Evolutionary conservation across 1,140 invertebrate genomes (phyloP), one percentile per base, ranked within the genome.

Genomic region (Tetranychus urticae): DNA sequence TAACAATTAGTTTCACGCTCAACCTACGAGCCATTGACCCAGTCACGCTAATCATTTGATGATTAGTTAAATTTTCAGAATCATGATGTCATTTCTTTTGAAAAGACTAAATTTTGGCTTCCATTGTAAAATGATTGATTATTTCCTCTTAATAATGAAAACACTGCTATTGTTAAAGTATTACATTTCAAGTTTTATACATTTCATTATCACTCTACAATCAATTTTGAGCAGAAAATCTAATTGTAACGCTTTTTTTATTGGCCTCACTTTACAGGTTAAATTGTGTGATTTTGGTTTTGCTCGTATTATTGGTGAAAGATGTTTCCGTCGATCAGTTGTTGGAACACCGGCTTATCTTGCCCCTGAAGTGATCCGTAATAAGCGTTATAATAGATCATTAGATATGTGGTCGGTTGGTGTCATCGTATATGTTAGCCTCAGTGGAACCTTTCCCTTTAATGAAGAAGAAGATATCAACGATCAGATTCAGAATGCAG

Each of bases 331-430:
- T 23, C 78, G 91, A 66, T 94, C 89, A 47, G 91, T 99, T 36
- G 94, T 99, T 14, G 94, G 94, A 62, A 99, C 94, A 0, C 94
- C 94, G 10, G 94, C 93, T 3, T 98, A 98, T 64, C 64, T 74
- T 85, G 93, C 94, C n/a, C 93, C 94, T 1, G 91, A 97, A 76
- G 94, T 98, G 1, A 75, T 98, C 23, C 80, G 92, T 60, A 97
- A 97, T 72, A 97, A 97, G 75, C 90, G 93, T 12, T 99, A 98
- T 76, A 98, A 99, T 75, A 78, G 93, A 33, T 96, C 90, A 0
- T 75, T 99, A 65, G 94, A 99, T 75, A 97, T 99, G 93, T 98
- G 94, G 94, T 93, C 88, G 68, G 91, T 97, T 58, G 94, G 94
- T 34, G 94, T 99, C 0, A 97, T 98, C 66, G 83, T 97, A 58